Conservation (phyloP, 2,113 vertebrate species). For the Channa maculata region DNA sequence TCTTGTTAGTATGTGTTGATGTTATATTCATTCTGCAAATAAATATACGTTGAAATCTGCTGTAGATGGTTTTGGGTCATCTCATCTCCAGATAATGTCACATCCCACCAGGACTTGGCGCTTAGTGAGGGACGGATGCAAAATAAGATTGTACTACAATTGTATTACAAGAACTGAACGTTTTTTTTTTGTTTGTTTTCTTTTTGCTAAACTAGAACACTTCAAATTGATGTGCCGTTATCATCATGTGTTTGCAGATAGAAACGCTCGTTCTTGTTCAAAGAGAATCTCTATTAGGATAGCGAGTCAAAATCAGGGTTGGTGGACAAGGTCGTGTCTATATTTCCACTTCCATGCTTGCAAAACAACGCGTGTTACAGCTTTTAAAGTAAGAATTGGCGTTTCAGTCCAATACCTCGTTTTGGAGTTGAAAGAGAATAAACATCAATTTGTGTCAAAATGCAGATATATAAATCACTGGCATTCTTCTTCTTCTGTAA, state of each 20-base stretch:
- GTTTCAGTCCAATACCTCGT: background rate
- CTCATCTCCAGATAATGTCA: background rate
- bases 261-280: background rate
- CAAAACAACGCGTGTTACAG: background rate
- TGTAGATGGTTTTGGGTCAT: constrained; percentile 78
- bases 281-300: background rate
- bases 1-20: constrained; percentile 80
- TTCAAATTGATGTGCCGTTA: background rate
- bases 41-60: constrained; percentile 89
- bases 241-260: background rate
- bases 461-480: background rate
- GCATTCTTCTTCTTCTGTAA: background rate
- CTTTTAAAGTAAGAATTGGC: constrained; percentile 2
- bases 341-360: background rate
- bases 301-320: constrained; percentile 18
- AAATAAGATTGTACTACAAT: constrained; percentile 10
- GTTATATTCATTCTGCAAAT: constrained; percentile 92
- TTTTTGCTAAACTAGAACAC: background rate
- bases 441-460: background rate
- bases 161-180: background rate
- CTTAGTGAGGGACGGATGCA: constrained; percentile 10
- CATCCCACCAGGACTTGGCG: constrained; percentile 3
- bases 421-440: background rate
- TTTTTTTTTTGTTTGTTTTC: background rate
- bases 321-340: background rate